Evolutionary conservation across 2,797 vertebrate genomes (phyloP).

Genomic region (Parambassis ranga): DNA sequence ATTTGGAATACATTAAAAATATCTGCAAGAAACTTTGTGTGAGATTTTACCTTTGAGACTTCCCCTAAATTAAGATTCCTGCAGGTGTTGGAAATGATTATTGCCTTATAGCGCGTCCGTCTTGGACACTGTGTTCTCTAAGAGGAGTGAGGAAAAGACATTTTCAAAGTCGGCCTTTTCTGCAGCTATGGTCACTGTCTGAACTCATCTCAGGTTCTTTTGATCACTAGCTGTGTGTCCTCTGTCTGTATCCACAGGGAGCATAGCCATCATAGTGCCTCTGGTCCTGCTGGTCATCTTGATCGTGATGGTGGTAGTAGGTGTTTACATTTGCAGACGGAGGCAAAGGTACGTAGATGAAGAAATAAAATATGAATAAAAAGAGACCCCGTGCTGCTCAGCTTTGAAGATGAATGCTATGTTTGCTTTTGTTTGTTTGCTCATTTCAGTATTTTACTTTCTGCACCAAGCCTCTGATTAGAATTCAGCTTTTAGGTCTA

Average conservation of each 20-base stretch:
- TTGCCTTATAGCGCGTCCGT: not conserved
- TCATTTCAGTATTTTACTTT: not conserved
- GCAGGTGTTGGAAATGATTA: not conserved
- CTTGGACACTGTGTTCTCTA: not conserved
- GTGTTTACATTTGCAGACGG: conserved; percentile 94
- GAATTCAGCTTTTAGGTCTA: conserved; percentile 4
- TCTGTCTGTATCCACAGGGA: conserved; percentile 83
- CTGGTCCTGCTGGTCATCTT: conserved; percentile 94
- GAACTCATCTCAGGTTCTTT: conserved; percentile 23
- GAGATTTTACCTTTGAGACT: too few relatives aligned
- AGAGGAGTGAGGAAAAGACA: not conserved
- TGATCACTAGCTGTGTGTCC: conserved; percentile 21
- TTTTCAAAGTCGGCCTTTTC: not conserved
- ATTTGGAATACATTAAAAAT: not conserved
- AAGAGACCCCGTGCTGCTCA: not conserved
- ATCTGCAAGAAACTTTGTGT: not conserved
- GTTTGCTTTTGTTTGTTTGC: not conserved
- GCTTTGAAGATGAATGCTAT: conserved; percentile 32
- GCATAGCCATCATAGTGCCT: conserved; percentile 97
- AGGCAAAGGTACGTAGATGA: conserved; percentile 86
- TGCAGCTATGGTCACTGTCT: conserved; percentile 4
- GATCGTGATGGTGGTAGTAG: conserved; percentile 92
- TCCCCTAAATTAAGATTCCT: not conserved
- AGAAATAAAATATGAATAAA: not conserved
- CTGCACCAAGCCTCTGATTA: not conserved